Base-by-base conservation (phyloP, 1,140 invertebrate species). In the Glossosoma conforme region DNA sequence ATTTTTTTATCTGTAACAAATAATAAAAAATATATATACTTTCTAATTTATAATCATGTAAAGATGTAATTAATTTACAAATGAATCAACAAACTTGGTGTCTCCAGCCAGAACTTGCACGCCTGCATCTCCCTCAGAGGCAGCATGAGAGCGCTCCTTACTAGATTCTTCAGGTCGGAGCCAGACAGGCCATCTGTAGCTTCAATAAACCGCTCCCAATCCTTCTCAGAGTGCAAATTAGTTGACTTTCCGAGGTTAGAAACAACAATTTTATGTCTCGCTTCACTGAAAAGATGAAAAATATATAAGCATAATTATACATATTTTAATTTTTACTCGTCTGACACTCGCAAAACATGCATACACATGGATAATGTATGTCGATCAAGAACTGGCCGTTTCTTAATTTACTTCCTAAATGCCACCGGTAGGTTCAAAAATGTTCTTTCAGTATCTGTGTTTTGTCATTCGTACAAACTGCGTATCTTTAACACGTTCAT, bases 161-260 rank as follows among this genome's bases (percentile, higher is more conserved):
- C 66, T 19, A 80, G 43, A 54, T 69, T 68, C 1, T 67, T 65
- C n/a, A 81, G 68, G 64, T 82, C 79, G 44, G 76, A 76, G n/a
- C 76, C 75, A 9, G 77, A 78, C 59, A 71, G 77, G 0, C 76
- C 76, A 15, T 78, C 71, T 13, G 78, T 80, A 21, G 60, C 60
- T 9, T 69, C 54, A 2, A 73, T 52, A 14, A 82, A 60, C 4
- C 44, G n/a, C 11, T 61, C 49, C 74, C 75, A 78, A 10, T 72
- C 66, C 2, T 55, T 32, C 3, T 62, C 38, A 6, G 8, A 57
- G 61, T 6, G 53, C 54, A 47, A 56, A 42, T 32, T 61, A 62
- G 42, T 69, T 62, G 15, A 64, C 56, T 52, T 64, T 17, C 33
- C 15, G 15, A 56, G 44, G 18, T 25, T 46, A 10, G 20, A 36